Evolutionary conservation across 1,140 invertebrate genomes (phyloP).

Genomic region (Drosophila erecta): DNA sequence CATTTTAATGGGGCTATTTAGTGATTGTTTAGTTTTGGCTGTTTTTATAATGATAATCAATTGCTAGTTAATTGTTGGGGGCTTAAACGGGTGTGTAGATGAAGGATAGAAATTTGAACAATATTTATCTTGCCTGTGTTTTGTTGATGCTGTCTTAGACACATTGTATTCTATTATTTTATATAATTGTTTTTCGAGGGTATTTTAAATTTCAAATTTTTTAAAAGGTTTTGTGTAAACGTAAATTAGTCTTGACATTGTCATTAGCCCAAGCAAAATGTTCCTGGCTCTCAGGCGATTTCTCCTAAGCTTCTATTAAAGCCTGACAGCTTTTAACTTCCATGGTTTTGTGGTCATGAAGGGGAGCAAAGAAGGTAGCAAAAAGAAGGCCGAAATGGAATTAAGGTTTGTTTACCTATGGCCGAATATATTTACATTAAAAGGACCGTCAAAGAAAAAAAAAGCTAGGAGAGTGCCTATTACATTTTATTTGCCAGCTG

Average conservation of each 20-base stretch:
- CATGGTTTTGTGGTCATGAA: neutral
- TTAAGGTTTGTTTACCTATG: slow-evolving; percentile 7
- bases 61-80: slow-evolving; percentile 21
- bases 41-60: slow-evolving; percentile 24
- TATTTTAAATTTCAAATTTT: neutral
- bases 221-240: slow-evolving; percentile 26
- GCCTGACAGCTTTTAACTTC: slow-evolving; percentile 57
- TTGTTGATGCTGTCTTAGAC: no score
- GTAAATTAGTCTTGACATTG: slow-evolving; percentile 36
- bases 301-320: slow-evolving; percentile 26
- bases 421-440: neutral
- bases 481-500: no score
- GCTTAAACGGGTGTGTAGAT: neutral
- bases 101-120: neutral
- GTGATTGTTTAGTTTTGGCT: slow-evolving; percentile 25
- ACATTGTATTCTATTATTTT: neutral
- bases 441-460: neutral
- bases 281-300: slow-evolving; percentile 8
- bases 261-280: slow-evolving; percentile 24
- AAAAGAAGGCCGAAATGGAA: neutral
- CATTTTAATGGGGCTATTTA: slow-evolving; percentile 63
- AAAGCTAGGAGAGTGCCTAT: no score
- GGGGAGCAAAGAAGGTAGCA: neutral
- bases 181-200: neutral
- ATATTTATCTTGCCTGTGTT: no score